Conservation (phyloP, 2,888 invertebrate genomes). For the Melanchra persicariae region DNA sequence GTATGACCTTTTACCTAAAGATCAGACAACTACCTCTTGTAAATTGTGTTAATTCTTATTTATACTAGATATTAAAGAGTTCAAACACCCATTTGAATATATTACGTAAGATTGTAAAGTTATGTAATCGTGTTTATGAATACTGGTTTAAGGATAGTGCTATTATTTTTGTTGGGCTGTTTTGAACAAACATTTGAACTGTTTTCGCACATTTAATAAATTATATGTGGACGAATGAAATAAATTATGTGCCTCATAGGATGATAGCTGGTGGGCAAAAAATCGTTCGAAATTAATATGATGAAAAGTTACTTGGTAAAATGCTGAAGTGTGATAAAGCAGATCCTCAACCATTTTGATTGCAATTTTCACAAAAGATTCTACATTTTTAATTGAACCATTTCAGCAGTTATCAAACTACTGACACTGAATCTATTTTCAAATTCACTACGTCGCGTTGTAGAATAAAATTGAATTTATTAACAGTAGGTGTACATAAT, state of each 20-base stretch:
- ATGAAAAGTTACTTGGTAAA: too few relatives aligned
- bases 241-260: neutral
- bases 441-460: neutral
- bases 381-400: too few relatives aligned
- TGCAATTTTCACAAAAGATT: too few relatives aligned
- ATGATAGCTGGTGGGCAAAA: too few relatives aligned
- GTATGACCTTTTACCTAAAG: constrained; percentile 11
- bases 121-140: constrained; percentile 8
- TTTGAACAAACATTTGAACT: constrained; percentile 1
- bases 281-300: too few relatives aligned
- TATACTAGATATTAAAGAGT: constrained; percentile 18
- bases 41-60: constrained; percentile 13
- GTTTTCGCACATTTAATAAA: constrained; percentile 12
- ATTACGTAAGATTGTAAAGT: constrained; percentile 34
- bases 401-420: neutral
- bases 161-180: neutral
- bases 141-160: constrained; percentile 15
- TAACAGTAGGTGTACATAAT: constrained; percentile 11
- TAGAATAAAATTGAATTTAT: constrained; percentile 5
- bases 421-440: neutral
- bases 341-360: too few relatives aligned
- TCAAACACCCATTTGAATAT: constrained; percentile 38
- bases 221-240: neutral
- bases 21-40: constrained; percentile 2
- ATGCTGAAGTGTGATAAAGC: too few relatives aligned